Evolutionary conservation across 23 tunicate genomes (phyloP), one percentile per base, ranked within the genome.

Genomic region (Styela clava): DNA sequence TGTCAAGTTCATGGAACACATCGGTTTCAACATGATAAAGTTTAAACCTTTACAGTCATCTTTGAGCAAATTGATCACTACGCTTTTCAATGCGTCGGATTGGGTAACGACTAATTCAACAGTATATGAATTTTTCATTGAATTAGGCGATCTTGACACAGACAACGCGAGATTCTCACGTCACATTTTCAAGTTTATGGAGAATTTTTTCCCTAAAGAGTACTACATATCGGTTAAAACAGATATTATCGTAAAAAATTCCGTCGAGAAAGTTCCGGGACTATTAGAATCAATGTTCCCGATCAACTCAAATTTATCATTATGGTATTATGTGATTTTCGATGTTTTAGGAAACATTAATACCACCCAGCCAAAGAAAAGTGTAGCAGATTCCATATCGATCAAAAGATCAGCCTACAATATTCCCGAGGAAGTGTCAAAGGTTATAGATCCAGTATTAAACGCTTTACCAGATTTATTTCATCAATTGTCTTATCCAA

Each of bases 311-410:
- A 36, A 76, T 26, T 0, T n/a, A 16, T 26, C 1, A 22, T 27
- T 44, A 9, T 76, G 65, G 64, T 76, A 76, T 29, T 68, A 76
- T 24, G 64, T 76, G n/a, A 44, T 44, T 12, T 76, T 76, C 81
- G n/a, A 52, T 33, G 23, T 76, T 7, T 21, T 44, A 0, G 81
- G 65, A 7, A 29, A 44, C 26, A 76, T 76, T 18, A 76, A 76
- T 64, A 52, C 1, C 29, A 56, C 81, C 9, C 27, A 76, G 28
- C 16, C 2, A 27, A 76, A 52, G 27, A 35, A 44, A 52, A 35
- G 62, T 12, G 64, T 44, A 9, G 64, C 9, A 76, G 81, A 76
- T 56, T 22, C 37, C n/a, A 44, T 76, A 25, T 24, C 64, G 16
- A 76, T 56, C 21, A 44, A 37, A 36, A 35, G 37, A 29, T 51